These are phyloP conservation scores for Trichopria drosophilae DNA, from an alignment of 2,888 invertebrate genomes.

Conservation along the genomic window DNA sequence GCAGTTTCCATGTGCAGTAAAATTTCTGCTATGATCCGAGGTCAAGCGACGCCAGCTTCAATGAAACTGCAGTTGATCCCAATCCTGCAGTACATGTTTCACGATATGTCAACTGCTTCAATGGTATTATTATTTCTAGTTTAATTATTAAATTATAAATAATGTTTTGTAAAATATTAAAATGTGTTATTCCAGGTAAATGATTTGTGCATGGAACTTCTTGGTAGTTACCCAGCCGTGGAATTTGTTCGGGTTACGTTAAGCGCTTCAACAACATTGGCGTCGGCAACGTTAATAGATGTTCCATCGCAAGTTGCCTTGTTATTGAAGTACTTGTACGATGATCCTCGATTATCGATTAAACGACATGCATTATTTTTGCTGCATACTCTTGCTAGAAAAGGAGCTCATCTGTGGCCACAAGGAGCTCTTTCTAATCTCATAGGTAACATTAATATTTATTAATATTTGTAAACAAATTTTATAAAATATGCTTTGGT, in stretches of 20 bases:
- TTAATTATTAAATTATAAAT: constrained; percentile 3
- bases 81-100: constrained; percentile 91
- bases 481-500: too few species aligned
- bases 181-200: constrained; percentile 63
- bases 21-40: constrained; percentile 92
- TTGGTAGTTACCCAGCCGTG: constrained; percentile 77
- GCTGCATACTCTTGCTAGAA: constrained; percentile 70
- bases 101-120: constrained; percentile 74
- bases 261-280: constrained; percentile 83
- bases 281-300: constrained; percentile 85
- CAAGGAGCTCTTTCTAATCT: constrained; percentile 61
- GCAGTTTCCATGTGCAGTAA: constrained; percentile 95
- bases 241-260: constrained; percentile 82
- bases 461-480: background rate
- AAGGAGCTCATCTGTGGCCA: constrained; percentile 81
- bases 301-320: constrained; percentile 83
- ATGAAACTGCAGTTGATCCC: constrained; percentile 89
- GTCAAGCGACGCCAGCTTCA: constrained; percentile 87
- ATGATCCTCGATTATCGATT: constrained; percentile 72
- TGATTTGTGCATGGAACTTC: constrained; percentile 71
- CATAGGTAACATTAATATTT: constrained; percentile 49
- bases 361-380: constrained; percentile 71
- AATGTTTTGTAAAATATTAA: constrained; percentile 10
- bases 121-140: constrained; percentile 61
- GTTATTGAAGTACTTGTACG: constrained; percentile 68